phyloP scores from a whole-genome alignment of 2,888 invertebrate species.

The Lasiommata megera region DNA sequence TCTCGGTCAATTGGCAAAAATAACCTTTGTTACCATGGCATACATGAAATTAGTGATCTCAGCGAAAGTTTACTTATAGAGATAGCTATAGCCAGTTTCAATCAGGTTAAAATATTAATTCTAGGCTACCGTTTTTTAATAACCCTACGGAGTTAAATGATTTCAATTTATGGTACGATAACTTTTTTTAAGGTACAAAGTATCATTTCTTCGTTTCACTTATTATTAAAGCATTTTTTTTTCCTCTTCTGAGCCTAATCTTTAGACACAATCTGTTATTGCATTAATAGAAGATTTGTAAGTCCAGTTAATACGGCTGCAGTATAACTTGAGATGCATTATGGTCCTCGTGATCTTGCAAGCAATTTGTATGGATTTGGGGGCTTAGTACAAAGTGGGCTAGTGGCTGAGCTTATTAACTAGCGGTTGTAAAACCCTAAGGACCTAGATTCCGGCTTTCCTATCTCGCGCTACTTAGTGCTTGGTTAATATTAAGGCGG shows the following conservation, averaged over 20 bases:
- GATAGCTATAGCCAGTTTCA: too few relatives aligned
- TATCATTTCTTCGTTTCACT: too few relatives aligned
- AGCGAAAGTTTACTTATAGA: too few relatives aligned
- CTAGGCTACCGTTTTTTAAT: too few relatives aligned
- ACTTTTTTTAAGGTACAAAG: too few relatives aligned
- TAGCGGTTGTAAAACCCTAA: constrained; percentile 23
- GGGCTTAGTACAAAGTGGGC: constrained; percentile 27
- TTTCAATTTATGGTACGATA: too few relatives aligned
- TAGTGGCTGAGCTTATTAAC: constrained; percentile 24
- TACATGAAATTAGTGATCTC: too few relatives aligned
- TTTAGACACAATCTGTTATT: neutral
- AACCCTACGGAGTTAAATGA: too few relatives aligned
- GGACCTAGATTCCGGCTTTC: neutral
- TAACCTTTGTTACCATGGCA: too few relatives aligned
- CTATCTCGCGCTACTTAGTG: neutral
- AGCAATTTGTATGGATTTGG: constrained; percentile 33
- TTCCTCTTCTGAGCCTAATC: neutral
- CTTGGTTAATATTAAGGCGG: neutral
- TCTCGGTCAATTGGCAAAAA: too few relatives aligned
- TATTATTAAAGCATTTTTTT: too few relatives aligned
- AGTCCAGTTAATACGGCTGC: neutral
- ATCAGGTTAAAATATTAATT: too few relatives aligned
- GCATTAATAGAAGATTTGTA: neutral
- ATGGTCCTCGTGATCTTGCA: constrained; percentile 26
- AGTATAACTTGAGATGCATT: constrained; percentile 22